Base-by-base conservation (phyloP, 2,888 invertebrate species). In the Fragum sueziense region DNA sequence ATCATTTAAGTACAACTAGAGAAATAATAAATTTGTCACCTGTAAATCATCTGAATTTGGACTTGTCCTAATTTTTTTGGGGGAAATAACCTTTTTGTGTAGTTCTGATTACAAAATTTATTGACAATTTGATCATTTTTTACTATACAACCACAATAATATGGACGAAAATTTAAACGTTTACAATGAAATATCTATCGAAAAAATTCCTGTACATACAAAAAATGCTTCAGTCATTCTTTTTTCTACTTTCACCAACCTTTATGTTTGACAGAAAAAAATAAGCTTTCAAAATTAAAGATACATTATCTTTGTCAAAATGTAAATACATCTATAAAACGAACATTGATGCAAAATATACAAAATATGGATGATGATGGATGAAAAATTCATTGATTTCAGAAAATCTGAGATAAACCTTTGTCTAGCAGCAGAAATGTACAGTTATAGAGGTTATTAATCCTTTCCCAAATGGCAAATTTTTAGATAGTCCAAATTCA, bases 261-360 rank as follows among this genome's bases (percentile, higher is more conserved):
- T 47, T 9, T 14, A 47, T n/a, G n/a, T n/a, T n/a, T n/a, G n/a
- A n/a, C 14, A 20, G 47, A 47, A 47, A 9, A 47, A 14, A 47
- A 47, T 20, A 47, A 47, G 47, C 47, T 14, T 14, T 47, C 47
- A n/a, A 47, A 47, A 47, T 47, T 47, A 14, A 47, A 14, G 17
- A 47, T 47, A 47, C 47, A 47, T 47, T 20, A 47, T 47, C 47
- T 47, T 47, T 47, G 47, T 47, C 47, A 47, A 47, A 47, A 47
- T 47, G 47, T 47, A 47, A 47, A 47, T 47, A 47, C 47, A 47
- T 9, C 47, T 47, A 47, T 47, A 57, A 57, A 57, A 57, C 57
- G n/a, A n/a, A 47, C 47, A 47, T 47, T 47, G 47, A 47, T 47
- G 47, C 14, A 47, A 47, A 47, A 47, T 47, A 47, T 47, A 47